These are phyloP conservation scores for Globodera rostochiensis DNA, from an alignment of 1,140 invertebrate genomes.

Conservation along the genomic window DNA sequence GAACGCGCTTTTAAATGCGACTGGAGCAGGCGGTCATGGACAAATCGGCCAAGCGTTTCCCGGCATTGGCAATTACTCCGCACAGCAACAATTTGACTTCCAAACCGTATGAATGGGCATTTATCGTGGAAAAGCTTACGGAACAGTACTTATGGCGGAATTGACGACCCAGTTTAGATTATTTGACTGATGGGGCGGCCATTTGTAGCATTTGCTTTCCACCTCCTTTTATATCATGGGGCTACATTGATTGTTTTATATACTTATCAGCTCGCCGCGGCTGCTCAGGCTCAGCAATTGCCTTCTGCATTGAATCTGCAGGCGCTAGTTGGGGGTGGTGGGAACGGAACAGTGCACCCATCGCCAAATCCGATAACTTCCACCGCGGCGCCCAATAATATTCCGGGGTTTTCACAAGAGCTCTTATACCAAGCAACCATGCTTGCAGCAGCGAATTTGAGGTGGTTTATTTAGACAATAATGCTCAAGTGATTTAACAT, in stretches of 20 bases:
- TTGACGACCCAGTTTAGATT: background rate
- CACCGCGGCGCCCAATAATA: background rate
- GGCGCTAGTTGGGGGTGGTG: slow-evolving; percentile 18
- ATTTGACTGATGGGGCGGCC: background rate
- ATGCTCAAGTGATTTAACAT: background rate
- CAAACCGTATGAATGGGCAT: slow-evolving; percentile 21
- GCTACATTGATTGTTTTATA: background rate
- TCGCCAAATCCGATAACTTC: slow-evolving; percentile 5
- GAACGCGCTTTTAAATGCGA: background rate
- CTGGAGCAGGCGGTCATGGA: background rate
- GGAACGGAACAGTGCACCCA: slow-evolving; percentile 2
- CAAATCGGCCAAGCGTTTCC: slow-evolving; percentile 12
- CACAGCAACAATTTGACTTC: slow-evolving; percentile 30
- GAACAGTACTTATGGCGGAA: background rate
- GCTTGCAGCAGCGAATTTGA: slow-evolving; percentile 17
- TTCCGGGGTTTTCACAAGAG: slow-evolving; percentile 13
- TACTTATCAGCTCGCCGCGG: slow-evolving; percentile 23
- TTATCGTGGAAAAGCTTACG: background rate
- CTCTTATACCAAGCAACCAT: slow-evolving; percentile 16
- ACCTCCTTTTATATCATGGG: background rate
- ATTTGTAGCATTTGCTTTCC: too few species aligned
- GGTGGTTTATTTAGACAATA: background rate
- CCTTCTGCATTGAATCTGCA: slow-evolving; percentile 1
- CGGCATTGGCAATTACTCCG: slow-evolving; percentile 1
- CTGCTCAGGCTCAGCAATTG: slow-evolving; percentile 22